These are phyloP conservation scores for Urocitellus parryii DNA, from an alignment of 2,113 vertebrate species.

Conservation along the genomic window DNA sequence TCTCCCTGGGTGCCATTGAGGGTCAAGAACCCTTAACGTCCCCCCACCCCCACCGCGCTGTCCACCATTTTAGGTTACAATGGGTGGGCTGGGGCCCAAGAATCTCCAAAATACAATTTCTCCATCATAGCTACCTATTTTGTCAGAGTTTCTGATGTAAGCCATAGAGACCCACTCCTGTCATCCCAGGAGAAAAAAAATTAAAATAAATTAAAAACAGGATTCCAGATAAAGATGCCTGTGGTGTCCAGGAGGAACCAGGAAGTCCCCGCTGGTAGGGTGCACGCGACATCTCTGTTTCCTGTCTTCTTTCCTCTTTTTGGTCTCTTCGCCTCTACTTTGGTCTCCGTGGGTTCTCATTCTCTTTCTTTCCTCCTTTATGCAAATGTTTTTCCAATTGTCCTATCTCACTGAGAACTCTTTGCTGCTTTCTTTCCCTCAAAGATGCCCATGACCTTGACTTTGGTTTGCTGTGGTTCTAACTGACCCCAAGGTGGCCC, in stretches of 20 bases:
- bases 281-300: not conserved
- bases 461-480: not conserved
- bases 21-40: not conserved
- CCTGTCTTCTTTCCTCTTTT: not conserved
- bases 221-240: not conserved
- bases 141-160: not conserved
- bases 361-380: not conserved
- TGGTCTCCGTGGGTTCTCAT: not conserved
- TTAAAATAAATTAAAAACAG: not conserved
- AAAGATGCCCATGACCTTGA: too few species aligned
- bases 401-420: too few species aligned
- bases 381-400: not conserved
- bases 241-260: not conserved
- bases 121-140: not conserved
- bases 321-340: not conserved
- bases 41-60: not conserved
- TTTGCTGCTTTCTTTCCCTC: not conserved
- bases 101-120: not conserved
- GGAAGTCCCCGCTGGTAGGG: not conserved
- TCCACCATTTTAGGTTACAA: not conserved
- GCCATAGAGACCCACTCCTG: not conserved
- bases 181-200: not conserved
- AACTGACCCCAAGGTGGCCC: not conserved
- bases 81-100: not conserved
- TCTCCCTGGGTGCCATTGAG: not conserved